Conservation (phyloP, 2,113 vertebrate species). For the Periophthalmus modestus region DNA sequence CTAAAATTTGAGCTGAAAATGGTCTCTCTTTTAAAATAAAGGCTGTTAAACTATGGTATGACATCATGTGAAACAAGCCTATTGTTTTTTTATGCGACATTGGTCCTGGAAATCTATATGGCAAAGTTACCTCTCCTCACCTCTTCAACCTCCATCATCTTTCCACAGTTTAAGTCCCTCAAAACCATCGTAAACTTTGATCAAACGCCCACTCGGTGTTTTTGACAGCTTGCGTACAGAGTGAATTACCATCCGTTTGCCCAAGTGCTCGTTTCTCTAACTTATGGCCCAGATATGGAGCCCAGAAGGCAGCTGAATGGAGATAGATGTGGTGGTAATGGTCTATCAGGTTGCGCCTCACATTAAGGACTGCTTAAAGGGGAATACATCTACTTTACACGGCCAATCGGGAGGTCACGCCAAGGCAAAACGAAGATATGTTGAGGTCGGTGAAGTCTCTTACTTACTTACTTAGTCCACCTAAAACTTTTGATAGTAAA, state of each 20-base stretch:
- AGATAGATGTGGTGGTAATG: constrained; percentile 55
- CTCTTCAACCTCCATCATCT: not conserved
- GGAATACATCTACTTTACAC: constrained; percentile 20
- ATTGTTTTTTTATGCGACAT: not conserved
- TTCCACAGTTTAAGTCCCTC: constrained; percentile 24
- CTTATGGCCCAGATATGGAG: constrained; percentile 37
- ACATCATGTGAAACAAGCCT: not conserved
- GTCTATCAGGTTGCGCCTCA: constrained; percentile 41
- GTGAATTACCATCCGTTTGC: constrained; percentile 41
- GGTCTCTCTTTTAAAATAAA: too few relatives aligned
- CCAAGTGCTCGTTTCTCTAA: constrained; percentile 41
- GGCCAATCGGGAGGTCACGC: constrained; percentile 31
- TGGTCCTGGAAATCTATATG: not conserved
- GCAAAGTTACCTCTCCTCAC: not conserved
- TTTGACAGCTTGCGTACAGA: constrained; percentile 49
- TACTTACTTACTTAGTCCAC: not conserved
- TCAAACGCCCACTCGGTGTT: constrained; percentile 29
- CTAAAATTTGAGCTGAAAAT: too few relatives aligned
- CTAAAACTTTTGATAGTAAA: not conserved
- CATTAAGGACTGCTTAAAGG: constrained; percentile 33
- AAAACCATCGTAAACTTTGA: constrained; percentile 40
- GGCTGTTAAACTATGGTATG: too few relatives aligned
- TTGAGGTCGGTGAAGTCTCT: constrained; percentile 1
- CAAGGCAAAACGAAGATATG: constrained; percentile 22
- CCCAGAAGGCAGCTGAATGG: constrained; percentile 37